Evolutionary conservation across 2,888 invertebrate genomes (phyloP).

Genomic region (Dolichomitus sp.): DNA sequence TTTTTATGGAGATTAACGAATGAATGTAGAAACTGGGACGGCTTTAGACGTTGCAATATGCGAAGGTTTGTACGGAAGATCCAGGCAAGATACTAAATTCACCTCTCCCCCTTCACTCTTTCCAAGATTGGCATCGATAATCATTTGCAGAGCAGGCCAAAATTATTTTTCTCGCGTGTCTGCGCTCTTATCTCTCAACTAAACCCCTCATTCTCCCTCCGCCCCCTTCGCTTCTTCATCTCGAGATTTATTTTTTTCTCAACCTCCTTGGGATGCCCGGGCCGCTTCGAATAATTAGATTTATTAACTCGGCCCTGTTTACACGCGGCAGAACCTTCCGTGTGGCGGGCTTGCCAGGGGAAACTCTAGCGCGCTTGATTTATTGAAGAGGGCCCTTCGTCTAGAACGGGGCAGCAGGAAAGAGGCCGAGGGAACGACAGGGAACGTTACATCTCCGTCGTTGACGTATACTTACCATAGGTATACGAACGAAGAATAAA

Average conservation of each 20-base stretch:
- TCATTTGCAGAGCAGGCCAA: slow-evolving; percentile 62
- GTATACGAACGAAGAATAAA: slow-evolving; percentile 38
- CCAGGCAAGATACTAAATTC: slow-evolving; percentile 3
- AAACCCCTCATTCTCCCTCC: slow-evolving; percentile 38
- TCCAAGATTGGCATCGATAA: slow-evolving; percentile 71
- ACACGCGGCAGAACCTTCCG: slow-evolving; percentile 71
- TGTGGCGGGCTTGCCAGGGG: slow-evolving; percentile 28
- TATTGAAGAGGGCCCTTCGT: slow-evolving; percentile 76
- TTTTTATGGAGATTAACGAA: slow-evolving; percentile 61
- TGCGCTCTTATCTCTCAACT: slow-evolving; percentile 23
- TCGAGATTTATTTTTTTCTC: slow-evolving; percentile 37
- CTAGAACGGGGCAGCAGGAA: slow-evolving; percentile 35
- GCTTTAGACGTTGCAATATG: slow-evolving; percentile 15
- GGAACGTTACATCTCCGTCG: slow-evolving; percentile 16
- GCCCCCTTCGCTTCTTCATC: slow-evolving; percentile 15
- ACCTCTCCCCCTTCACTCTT: slow-evolving; percentile 19
- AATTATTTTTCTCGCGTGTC: slow-evolving; percentile 77
- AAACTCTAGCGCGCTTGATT: slow-evolving; percentile 74
- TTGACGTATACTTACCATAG: slow-evolving; percentile 15
- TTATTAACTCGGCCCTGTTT: slow-evolving; percentile 80
- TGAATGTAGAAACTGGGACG: not conserved
- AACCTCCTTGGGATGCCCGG: slow-evolving; percentile 46
- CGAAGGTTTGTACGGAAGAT: slow-evolving; percentile 47
- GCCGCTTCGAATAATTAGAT: slow-evolving; percentile 78
- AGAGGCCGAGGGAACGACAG: not conserved